Conservation (phyloP, 1,140 invertebrate genomes). For the Psix sp. region DNA sequence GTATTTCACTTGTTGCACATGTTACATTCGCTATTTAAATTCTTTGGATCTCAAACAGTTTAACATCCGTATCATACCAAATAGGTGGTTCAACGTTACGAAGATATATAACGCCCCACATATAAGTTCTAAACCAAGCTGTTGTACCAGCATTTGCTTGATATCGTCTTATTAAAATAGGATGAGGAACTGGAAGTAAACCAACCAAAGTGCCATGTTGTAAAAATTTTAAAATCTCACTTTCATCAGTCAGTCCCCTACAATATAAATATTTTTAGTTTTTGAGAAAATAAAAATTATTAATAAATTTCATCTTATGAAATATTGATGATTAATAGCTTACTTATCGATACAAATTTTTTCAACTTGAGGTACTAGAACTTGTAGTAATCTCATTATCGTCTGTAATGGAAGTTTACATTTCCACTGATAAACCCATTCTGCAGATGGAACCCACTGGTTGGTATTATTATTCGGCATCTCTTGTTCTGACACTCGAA, state of each 20-base stretch:
- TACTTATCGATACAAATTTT: constrained; percentile 99
- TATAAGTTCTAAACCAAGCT: constrained; percentile 99
- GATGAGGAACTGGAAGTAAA: constrained; percentile 98
- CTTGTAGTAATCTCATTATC: constrained; percentile 98
- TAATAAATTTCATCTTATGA: background rate
- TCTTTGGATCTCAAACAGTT: constrained; percentile 97
- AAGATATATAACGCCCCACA: constrained; percentile 99
- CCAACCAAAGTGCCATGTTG: constrained; percentile 99
- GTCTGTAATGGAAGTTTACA: constrained; percentile 98
- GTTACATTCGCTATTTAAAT: constrained; percentile 79
- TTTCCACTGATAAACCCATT: constrained; percentile 98
- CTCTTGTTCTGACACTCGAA: constrained; percentile 46
- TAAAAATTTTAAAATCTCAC: constrained; percentile 98
- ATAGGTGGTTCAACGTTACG: constrained; percentile 98
- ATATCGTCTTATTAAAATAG: constrained; percentile 98
- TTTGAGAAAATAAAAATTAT: too few relatives aligned
- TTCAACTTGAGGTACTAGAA: constrained; percentile 99
- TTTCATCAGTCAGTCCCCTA: constrained; percentile 99
- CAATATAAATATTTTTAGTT: too few relatives aligned
- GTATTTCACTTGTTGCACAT: too few relatives aligned
- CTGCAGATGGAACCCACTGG: constrained; percentile 90
- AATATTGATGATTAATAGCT: constrained; percentile 65
- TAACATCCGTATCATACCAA: constrained; percentile 99
- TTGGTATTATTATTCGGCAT: constrained; percentile 58
- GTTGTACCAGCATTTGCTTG: constrained; percentile 98